Percentiles rank a stretch among this genome's conserved stretches.
phyloP scores from a whole-genome alignment of 2,888 invertebrate genomes.

The Acleris holmiana region DNA sequence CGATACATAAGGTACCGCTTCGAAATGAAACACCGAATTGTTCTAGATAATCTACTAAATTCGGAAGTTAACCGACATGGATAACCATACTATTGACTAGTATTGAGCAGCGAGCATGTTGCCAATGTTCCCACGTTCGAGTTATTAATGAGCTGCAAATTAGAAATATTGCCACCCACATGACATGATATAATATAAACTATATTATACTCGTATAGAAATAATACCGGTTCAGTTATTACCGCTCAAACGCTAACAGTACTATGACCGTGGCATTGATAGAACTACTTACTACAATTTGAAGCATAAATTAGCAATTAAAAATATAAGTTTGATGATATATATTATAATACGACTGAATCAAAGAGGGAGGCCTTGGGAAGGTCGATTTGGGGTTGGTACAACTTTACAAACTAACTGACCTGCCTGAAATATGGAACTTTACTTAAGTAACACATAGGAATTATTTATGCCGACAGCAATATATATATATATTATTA shows the following conservation, averaged over 20 bases:
- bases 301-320: slow-evolving; percentile 45
- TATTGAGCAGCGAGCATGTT: not conserved
- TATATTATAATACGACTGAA: slow-evolving; percentile 34
- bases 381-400: slow-evolving; percentile 10
- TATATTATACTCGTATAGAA: too few species aligned
- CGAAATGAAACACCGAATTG: too few species aligned
- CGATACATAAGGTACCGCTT: too few species aligned
- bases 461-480: too few species aligned
- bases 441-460: not conserved
- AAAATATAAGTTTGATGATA: slow-evolving; percentile 24
- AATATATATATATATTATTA: too few species aligned
- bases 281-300: slow-evolving; percentile 40
- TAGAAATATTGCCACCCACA: slow-evolving; percentile 12
- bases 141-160: slow-evolving; percentile 30
- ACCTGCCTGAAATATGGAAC: not conserved
- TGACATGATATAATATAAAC: slow-evolving; percentile 8
- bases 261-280: slow-evolving; percentile 48
- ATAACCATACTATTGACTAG: not conserved
- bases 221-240: slow-evolving; percentile 25
- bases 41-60: slow-evolving; percentile 8
- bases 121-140: slow-evolving; percentile 31
- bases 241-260: slow-evolving; percentile 28
- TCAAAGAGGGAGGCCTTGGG: slow-evolving; percentile 30
- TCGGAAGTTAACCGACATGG: slow-evolving; percentile 38
- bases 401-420: not conserved